Base-by-base conservation (phyloP, 1,140 invertebrate species). In the Bombus superbus region DNA sequence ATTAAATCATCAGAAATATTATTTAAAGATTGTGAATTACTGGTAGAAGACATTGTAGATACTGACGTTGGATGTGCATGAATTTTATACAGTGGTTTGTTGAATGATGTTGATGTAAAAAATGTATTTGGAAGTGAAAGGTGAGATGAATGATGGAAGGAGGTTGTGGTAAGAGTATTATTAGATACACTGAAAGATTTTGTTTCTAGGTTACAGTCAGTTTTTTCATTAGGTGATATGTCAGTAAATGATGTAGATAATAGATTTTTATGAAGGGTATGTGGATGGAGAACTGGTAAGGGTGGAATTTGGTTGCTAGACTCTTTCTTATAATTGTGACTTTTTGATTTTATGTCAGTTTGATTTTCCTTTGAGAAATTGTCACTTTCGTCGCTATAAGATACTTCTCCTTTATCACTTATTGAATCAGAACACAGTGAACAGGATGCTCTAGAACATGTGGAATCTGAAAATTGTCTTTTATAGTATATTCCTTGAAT, bases 391-490 rank as follows among this genome's bases (percentile, higher is more conserved):
- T 94, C 94, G 28, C 88, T 93, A 28, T 92, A 95, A 11, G 94
- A 95, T 84, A 94, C 93, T 71, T 93, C 93, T 77, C 93, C 94
- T 84, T 95, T 95, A 44, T 95, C 94, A 79, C 95, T 96, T n/a
- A 85, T 93, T 13, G 95, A 95, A 75, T 95, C 94, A 47, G 95
- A 95, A 85, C 96, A 96, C 66, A 96, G 87, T 4, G 96, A 96
- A 89, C 96, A 96, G 3, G 96, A 95, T 82, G 95, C 92, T 85
- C 96, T 94, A 5, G 96, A 96, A 91, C 96, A 96, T 9, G 96
- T 96, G 0, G 96, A 96, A 91, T 95, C 96, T 96, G 89, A 83
- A 90, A 87, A 86, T 79, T 28, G 69, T 85, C 35, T 53, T 25
- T 40, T 66, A 86, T 62, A 72, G 5, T 72, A 42, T n/a, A 64